Percentiles rank a stretch among this genome's conserved stretches.
phyloP scores from a whole-genome alignment of 2,888 invertebrate species.

The Molanna angustata region DNA sequence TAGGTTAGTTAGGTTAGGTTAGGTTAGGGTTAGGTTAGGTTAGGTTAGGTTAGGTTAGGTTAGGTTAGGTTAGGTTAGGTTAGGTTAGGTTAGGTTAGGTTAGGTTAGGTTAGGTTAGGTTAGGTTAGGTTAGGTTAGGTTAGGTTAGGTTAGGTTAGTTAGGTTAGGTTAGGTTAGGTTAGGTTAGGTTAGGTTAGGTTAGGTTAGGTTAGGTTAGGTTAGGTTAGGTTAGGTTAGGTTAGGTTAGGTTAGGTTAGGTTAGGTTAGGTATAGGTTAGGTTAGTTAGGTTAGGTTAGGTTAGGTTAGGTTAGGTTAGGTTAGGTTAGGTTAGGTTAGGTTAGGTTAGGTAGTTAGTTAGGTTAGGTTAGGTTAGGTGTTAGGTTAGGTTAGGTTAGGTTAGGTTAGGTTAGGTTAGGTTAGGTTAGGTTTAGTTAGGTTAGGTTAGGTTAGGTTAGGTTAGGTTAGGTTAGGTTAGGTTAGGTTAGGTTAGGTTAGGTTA shows the following conservation, averaged over 20 bases:
- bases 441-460: slow-evolving; percentile 36
- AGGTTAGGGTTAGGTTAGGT: slow-evolving; percentile 20
- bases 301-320: slow-evolving; percentile 36
- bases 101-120: slow-evolving; percentile 35
- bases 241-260: slow-evolving; percentile 34
- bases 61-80: slow-evolving; percentile 16
- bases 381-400: slow-evolving; percentile 36
- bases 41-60: slow-evolving; percentile 21
- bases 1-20: slow-evolving; percentile 16
- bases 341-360: slow-evolving; percentile 37
- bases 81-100: slow-evolving; percentile 34
- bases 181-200: slow-evolving; percentile 33
- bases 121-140: slow-evolving; percentile 34
- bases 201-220: slow-evolving; percentile 34
- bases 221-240: slow-evolving; percentile 33
- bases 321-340: slow-evolving; percentile 36
- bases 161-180: slow-evolving; percentile 35
- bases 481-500: slow-evolving; percentile 36
- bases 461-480: slow-evolving; percentile 37
- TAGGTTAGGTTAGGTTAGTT: slow-evolving; percentile 35
- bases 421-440: slow-evolving; percentile 36
- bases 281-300: slow-evolving; percentile 35
- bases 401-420: slow-evolving; percentile 35
- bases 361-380: slow-evolving; percentile 35
- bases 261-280: slow-evolving; percentile 34